phyloP scores from a whole-genome alignment of 2,888 invertebrate genomes.

The Formica aserva region DNA sequence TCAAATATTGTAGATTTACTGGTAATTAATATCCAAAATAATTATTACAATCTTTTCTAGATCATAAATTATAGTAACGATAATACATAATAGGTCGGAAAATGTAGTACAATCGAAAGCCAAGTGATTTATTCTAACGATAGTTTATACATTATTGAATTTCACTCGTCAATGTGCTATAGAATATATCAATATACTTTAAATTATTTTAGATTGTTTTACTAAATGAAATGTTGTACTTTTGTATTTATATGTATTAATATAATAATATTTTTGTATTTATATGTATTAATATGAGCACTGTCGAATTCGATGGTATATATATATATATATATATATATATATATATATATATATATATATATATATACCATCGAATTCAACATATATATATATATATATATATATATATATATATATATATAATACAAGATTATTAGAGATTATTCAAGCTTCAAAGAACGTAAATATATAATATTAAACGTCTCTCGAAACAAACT shows the following conservation, averaged over 20 bases:
- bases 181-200: not conserved
- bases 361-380: no score
- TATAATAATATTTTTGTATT: not conserved
- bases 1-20: not conserved
- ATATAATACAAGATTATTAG: not conserved
- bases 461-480: not conserved
- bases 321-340: not conserved
- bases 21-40: not conserved
- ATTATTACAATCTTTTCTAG: not conserved
- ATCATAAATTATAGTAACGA: not conserved
- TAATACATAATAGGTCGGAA: not conserved
- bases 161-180: not conserved
- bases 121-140: no score
- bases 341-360: not conserved
- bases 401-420: no score
- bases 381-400: no score
- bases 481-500: not conserved
- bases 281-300: not conserved
- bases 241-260: not conserved
- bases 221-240: not conserved
- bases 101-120: no score
- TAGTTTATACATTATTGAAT: not conserved
- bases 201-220: not conserved
- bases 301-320: not conserved
- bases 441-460: no score